Percentiles rank a stretch among this genome's conserved stretches.
Conservation (phyloP, 2,888 invertebrate genomes). For the Dasypogon diadema region DNA sequence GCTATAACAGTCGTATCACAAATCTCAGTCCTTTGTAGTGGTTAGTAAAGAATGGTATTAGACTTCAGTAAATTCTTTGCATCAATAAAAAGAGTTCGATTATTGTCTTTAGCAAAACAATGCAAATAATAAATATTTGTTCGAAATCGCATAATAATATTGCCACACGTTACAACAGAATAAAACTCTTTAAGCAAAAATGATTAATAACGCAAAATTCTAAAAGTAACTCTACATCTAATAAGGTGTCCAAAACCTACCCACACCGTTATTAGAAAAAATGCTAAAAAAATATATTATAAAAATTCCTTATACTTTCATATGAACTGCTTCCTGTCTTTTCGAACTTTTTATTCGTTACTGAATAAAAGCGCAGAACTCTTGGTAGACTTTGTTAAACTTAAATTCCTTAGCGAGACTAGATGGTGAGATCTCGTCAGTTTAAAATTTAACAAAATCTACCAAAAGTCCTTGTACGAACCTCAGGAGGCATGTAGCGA, state of each 20-base stretch:
- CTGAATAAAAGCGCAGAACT: constrained; percentile 47
- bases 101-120: constrained; percentile 28
- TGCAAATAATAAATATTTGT: constrained; percentile 6
- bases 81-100: no score
- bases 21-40: no score
- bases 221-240: constrained; percentile 31
- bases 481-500: constrained; percentile 69
- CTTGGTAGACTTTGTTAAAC: constrained; percentile 52
- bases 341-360: constrained; percentile 16
- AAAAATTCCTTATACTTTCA: constrained; percentile 41
- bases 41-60: no score
- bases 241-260: constrained; percentile 28
- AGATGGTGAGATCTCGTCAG: neutral
- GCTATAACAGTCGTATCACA: no score
- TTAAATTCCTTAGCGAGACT: constrained; percentile 1
- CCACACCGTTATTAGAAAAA: constrained; percentile 44
- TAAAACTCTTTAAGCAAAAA: constrained; percentile 4
- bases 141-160: constrained; percentile 26
- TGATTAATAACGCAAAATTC: constrained; percentile 23
- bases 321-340: constrained; percentile 6
- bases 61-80: no score
- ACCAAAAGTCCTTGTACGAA: constrained; percentile 70
- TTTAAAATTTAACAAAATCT: constrained; percentile 61
- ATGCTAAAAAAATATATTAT: constrained; percentile 49
- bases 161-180: constrained; percentile 30